Percentiles rank a stretch among this genome's conserved stretches.
These are phyloP conservation scores for Taxidea taxus DNA, from an alignment of 2,113 vertebrate species.

Conservation along the genomic window DNA sequence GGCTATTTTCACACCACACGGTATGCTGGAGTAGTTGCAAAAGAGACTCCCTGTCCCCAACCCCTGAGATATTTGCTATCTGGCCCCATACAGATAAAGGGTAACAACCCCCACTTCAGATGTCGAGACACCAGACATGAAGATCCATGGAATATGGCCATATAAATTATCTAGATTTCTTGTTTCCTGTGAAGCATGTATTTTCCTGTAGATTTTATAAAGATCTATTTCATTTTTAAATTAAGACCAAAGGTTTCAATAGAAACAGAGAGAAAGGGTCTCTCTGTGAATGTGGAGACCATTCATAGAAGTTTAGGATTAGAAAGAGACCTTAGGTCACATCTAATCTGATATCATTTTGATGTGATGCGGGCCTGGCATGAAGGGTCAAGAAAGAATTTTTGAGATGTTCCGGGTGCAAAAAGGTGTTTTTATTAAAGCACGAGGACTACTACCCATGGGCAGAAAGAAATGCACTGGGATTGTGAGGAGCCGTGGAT, in stretches of 20 bases:
- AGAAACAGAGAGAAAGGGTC: background rate
- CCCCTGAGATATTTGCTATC: background rate
- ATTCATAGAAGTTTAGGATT: background rate
- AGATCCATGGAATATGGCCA: background rate
- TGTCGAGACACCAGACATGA: background rate
- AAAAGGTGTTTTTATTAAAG: background rate
- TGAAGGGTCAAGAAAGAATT: background rate
- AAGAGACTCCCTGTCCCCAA: background rate
- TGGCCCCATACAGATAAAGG: background rate
- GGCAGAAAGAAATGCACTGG: background rate
- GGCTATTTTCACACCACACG: background rate
- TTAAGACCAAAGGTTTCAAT: background rate
- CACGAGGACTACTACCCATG: background rate
- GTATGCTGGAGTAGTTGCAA: background rate
- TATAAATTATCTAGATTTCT: background rate
- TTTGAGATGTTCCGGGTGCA: background rate
- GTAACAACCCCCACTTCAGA: background rate
- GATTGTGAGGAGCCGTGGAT: background rate
- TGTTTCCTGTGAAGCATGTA: background rate
- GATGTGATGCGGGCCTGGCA: background rate
- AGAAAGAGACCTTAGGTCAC: background rate
- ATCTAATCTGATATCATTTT: background rate
- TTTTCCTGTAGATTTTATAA: conserved; percentile 6
- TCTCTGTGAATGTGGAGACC: background rate
- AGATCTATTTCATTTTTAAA: background rate